Conservation (phyloP, 2,797 vertebrate genomes). For the Manis pentadactyla region DNA sequence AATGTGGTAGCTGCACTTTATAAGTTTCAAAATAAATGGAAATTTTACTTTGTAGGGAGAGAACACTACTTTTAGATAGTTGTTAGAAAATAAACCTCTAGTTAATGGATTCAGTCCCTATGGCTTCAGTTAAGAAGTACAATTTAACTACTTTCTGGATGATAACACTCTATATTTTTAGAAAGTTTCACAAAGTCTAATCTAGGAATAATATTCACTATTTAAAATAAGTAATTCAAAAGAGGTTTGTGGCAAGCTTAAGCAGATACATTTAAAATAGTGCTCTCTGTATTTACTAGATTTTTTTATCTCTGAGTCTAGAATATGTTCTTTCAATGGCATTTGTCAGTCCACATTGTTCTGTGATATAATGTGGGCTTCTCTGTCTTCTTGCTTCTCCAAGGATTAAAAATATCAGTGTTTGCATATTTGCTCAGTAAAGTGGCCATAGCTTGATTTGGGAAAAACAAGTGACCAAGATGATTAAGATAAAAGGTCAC, state of each 20-base stretch:
- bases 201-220: slow-evolving; percentile 8
- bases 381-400: not conserved
- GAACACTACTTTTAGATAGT: not conserved
- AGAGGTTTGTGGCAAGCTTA: not conserved
- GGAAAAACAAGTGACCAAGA: not conserved
- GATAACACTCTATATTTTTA: not conserved
- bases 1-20: not conserved
- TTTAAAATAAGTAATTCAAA: slow-evolving; percentile 24
- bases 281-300: not conserved
- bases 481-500: not conserved
- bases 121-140: slow-evolving; percentile 34
- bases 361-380: not conserved
- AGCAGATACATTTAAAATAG: not conserved
- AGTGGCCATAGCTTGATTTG: not conserved
- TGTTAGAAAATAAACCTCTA: slow-evolving; percentile 21
- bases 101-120: slow-evolving; percentile 16
- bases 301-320: not conserved
- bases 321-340: not conserved
- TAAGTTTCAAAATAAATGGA: slow-evolving; percentile 25
- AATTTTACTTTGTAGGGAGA: not conserved
- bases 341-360: not conserved
- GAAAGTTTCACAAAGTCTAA: not conserved
- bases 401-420: not conserved
- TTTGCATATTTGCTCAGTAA: not conserved
- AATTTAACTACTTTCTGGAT: slow-evolving; percentile 24